Percentiles rank a stretch among this genome's conserved stretches.
Evolutionary conservation across 53 echinoderm and acorn worm species (phyloP).

Genomic region (Temnopleurus reevesii): DNA sequence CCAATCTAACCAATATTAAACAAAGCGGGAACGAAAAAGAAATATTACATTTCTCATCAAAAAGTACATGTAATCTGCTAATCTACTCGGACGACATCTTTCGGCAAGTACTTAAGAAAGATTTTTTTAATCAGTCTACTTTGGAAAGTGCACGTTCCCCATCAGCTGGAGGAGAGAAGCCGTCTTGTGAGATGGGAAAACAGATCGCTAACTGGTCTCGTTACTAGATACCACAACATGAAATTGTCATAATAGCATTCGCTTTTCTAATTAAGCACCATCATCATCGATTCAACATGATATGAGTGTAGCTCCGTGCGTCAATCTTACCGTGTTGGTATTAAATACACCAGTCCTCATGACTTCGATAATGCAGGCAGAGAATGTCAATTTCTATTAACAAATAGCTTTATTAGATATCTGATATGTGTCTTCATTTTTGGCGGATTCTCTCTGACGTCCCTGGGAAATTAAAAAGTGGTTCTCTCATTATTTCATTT

Average conservation of each 20-base stretch:
- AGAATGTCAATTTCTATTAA: constrained; percentile 30
- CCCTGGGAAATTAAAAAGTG: not conserved
- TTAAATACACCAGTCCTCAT: not conserved
- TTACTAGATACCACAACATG: constrained; percentile 44
- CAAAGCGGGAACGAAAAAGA: not conserved
- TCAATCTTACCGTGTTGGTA: not conserved
- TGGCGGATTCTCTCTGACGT: not conserved
- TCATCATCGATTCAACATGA: constrained; percentile 18
- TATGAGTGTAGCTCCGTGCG: constrained; percentile 2
- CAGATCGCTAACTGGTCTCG: constrained; percentile 35
- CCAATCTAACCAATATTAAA: not conserved
- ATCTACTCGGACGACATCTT: not conserved
- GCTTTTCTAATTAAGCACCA: constrained; percentile 22
- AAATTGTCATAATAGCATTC: constrained; percentile 43
- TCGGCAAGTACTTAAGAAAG: constrained; percentile 37
- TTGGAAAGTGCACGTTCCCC: constrained; percentile 11
- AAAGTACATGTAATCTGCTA: not conserved
- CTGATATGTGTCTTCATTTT: not conserved
- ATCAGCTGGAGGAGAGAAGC: not conserved
- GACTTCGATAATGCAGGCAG: not conserved
- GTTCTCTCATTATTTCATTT: constrained; percentile 30
- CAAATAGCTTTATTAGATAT: constrained; percentile 26
- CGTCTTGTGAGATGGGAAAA: not conserved
- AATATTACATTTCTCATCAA: not conserved
- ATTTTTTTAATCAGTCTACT: constrained; percentile 32